Percentiles rank a stretch among this genome's conserved stretches.
These are phyloP conservation scores for Callitettix versicolor DNA, from an alignment of 1,140 invertebrate species.

Conservation along the genomic window DNA sequence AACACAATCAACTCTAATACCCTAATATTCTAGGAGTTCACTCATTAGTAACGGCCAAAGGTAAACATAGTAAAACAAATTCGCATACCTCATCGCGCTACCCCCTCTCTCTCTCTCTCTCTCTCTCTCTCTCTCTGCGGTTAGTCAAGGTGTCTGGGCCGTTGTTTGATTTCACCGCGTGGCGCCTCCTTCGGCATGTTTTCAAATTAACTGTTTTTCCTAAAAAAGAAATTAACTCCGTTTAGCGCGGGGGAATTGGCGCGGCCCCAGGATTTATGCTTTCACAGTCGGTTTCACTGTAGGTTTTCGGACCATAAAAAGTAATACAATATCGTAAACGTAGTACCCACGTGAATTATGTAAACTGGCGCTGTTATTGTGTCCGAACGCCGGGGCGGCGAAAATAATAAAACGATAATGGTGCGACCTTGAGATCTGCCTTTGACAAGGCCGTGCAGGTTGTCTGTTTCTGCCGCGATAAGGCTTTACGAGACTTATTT, in stretches of 20 bases:
- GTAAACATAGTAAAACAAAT: not conserved
- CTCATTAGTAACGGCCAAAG: no score
- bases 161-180: not conserved
- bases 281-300: not conserved
- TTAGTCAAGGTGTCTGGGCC: constrained; percentile 4
- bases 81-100: not conserved
- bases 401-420: no score
- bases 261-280: constrained; percentile 5
- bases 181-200: constrained; percentile 3
- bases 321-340: constrained; percentile 15
- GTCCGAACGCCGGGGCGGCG: not conserved
- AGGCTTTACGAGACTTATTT: no score
- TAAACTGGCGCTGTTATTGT: constrained; percentile 9
- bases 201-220: constrained; percentile 15
- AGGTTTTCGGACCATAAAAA: constrained; percentile 12
- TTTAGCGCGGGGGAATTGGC: not conserved
- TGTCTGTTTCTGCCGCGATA: no score
- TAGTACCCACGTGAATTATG: constrained; percentile 10
- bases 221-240: constrained; percentile 13
- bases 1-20: no score
- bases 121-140: not conserved
- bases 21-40: no score
- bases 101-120: not conserved
- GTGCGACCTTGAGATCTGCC: no score
- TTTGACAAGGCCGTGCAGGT: no score